Evolutionary conservation across 2,888 invertebrate genomes (phyloP).

Genomic region (Apodemia duryi): DNA sequence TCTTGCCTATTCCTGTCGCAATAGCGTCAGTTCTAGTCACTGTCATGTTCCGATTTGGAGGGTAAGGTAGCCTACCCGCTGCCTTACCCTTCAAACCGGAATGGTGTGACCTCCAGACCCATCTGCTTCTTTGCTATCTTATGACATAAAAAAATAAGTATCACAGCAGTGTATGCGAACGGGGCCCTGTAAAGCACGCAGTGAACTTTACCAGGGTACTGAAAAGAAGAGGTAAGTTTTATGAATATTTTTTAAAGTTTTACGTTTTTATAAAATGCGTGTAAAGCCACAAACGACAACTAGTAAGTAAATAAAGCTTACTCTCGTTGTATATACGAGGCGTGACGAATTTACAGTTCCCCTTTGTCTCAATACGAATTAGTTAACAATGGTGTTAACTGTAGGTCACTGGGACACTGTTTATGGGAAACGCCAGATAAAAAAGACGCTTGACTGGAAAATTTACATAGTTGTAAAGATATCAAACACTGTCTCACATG

Average conservation of each 20-base stretch:
- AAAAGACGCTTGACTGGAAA: neutral
- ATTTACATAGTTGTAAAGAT: neutral
- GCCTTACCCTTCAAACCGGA: too few species aligned
- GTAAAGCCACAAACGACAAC: neutral
- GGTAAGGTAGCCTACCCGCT: too few species aligned
- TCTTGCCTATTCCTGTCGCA: too few species aligned
- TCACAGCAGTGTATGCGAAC: too few species aligned
- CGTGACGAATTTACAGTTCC: slow-evolving; percentile 9
- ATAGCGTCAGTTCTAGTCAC: too few species aligned
- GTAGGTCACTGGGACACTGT: slow-evolving; percentile 3
- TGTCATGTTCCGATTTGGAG: too few species aligned
- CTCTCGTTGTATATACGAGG: neutral
- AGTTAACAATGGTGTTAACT: slow-evolving; percentile 3
- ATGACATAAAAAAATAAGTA: too few species aligned
- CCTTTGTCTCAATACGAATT: slow-evolving; percentile 10
- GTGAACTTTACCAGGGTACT: neutral
- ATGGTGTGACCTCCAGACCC: too few species aligned
- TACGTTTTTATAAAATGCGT: neutral
- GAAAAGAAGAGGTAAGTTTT: too few species aligned
- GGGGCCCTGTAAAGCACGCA: neutral
- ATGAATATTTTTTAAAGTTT: neutral
- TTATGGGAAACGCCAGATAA: slow-evolving; percentile 8
- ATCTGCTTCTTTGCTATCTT: too few species aligned
- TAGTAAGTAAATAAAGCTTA: slow-evolving; percentile 5
- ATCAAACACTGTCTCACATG: too few species aligned